phyloP scores from a whole-genome alignment of 2,888 invertebrate species.

The Andrena bicolor region DNA sequence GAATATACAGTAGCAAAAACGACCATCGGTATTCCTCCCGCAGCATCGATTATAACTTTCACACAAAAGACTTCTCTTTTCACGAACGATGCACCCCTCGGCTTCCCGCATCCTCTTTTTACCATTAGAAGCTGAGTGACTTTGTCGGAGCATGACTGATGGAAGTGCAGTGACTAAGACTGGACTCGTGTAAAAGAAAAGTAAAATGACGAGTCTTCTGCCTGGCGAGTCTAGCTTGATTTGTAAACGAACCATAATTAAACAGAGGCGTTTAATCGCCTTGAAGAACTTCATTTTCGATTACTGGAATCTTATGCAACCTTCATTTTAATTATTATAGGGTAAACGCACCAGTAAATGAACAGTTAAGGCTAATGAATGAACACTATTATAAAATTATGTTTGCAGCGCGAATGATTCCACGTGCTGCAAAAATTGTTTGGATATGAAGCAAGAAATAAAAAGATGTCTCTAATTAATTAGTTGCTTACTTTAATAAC shows the following conservation, averaged over 20 bases:
- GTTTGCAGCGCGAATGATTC: no score
- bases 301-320: not conserved
- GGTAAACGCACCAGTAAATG: no score
- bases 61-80: conserved; percentile 47
- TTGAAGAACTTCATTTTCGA: not conserved
- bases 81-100: conserved; percentile 41
- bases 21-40: not conserved
- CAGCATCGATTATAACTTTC: conserved; percentile 19
- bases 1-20: conserved; percentile 8
- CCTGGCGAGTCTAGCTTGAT: conserved; percentile 33
- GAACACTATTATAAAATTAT: no score
- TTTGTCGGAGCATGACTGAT: conserved; percentile 61
- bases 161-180: conserved; percentile 60
- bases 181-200: conserved; percentile 39
- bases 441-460: no score
- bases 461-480: no score
- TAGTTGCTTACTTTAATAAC: no score
- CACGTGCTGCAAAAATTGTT: no score
- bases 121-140: conserved; percentile 39
- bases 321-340: no score
- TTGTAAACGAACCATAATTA: conserved; percentile 46
- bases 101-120: conserved; percentile 45
- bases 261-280: conserved; percentile 17
- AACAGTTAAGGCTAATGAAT: no score
- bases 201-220: conserved; percentile 41